These are phyloP conservation scores for Varecia variegata DNA, from an alignment of 2,797 vertebrate genomes.

Conservation along the genomic window DNA sequence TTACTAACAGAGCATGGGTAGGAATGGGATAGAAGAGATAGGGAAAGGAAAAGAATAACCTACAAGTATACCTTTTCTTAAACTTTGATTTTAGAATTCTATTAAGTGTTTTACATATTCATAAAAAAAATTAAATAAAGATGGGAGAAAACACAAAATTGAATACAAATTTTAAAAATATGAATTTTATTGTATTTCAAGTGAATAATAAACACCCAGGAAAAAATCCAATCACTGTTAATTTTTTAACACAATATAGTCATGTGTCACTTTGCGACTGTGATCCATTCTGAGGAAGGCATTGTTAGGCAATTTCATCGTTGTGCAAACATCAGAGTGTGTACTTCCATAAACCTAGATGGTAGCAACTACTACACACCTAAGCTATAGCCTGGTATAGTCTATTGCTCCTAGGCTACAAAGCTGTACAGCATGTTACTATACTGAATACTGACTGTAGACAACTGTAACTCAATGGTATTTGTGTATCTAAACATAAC, in stretches of 20 bases:
- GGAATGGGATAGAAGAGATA: not conserved
- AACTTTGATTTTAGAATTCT: not conserved
- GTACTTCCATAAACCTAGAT: not conserved
- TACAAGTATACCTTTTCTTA: not conserved
- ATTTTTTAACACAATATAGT: not conserved
- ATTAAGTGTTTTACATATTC: not conserved
- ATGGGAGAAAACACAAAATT: not conserved
- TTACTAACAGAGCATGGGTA: not conserved
- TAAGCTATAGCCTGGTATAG: not conserved
- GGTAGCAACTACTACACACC: not conserved
- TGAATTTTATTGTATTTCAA: not conserved
- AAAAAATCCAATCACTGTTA: not conserved
- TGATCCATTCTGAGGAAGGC: not conserved
- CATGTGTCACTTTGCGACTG: not conserved
- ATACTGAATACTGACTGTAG: not conserved
- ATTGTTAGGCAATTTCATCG: not conserved
- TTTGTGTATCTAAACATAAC: not conserved
- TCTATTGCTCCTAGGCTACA: not conserved
- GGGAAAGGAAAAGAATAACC: not conserved
- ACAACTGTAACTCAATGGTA: not conserved
- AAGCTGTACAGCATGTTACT: not conserved
- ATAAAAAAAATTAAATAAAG: constrained; percentile 17
- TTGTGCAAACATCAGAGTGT: not conserved
- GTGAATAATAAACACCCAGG: not conserved
- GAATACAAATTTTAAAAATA: not conserved